Percentiles rank a stretch among this genome's conserved stretches.
These are phyloP conservation scores for Sepiola atlantica DNA, from an alignment of 2,888 invertebrate genomes.

Conservation along the genomic window DNA sequence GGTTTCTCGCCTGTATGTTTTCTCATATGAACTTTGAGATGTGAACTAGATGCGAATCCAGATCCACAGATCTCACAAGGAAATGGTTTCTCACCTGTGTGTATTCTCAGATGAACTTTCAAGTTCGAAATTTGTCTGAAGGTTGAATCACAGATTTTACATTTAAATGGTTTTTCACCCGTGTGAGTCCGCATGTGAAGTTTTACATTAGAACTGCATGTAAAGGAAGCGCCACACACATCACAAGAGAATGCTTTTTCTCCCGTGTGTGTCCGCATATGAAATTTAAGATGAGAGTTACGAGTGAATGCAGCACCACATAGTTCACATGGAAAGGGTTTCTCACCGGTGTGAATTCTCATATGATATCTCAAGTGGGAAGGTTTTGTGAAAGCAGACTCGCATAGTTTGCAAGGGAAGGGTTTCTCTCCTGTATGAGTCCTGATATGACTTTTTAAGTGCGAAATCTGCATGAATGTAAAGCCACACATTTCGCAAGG, in stretches of 20 bases:
- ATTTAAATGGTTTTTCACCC: too few relatives aligned
- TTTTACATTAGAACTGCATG: background rate
- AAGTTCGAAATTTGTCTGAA: too few relatives aligned
- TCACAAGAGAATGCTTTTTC: background rate
- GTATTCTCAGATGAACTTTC: too few relatives aligned
- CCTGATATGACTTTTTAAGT: background rate
- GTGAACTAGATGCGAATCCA: background rate
- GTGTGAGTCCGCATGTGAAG: too few relatives aligned
- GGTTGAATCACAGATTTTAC: too few relatives aligned
- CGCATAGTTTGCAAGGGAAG: background rate
- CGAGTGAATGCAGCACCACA: background rate
- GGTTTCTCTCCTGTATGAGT: too few relatives aligned
- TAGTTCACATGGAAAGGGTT: background rate
- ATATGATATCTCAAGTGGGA: background rate
- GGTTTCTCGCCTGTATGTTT: too few relatives aligned
- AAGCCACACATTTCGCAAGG: background rate
- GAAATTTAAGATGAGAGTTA: conserved; percentile 6
- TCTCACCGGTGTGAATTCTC: too few relatives aligned
- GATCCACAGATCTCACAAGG: conserved; percentile 33
- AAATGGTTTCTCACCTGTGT: too few relatives aligned
- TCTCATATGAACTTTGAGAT: conserved; percentile 36
- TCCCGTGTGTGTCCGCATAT: too few relatives aligned
- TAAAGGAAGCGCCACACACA: background rate
- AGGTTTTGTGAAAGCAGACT: background rate
- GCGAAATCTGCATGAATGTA: background rate